A percentile compares a stretch with the other conserved stretches of the same genome.
phyloP scores from a whole-genome alignment of 2,113 vertebrate genomes.

The Meriones unguiculatus region DNA sequence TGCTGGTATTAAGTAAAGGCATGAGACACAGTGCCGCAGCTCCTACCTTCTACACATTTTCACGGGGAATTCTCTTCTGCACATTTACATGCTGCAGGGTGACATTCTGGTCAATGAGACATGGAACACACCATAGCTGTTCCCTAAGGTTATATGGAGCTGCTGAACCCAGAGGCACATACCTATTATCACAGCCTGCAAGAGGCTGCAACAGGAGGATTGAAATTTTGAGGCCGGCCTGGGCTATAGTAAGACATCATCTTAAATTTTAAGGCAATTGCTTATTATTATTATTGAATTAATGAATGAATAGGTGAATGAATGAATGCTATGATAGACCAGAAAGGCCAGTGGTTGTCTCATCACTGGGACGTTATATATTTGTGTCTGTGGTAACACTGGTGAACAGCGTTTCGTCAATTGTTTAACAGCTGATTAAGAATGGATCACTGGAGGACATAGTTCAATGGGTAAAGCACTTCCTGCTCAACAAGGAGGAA shows the following conservation, averaged over 20 bases:
- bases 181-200: not conserved
- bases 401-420: not conserved
- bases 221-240: not conserved
- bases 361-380: no score
- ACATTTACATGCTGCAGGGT: not conserved
- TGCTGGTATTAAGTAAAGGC: not conserved
- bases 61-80: not conserved
- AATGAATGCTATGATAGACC: not conserved
- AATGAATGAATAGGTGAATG: no score
- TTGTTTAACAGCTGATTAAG: not conserved
- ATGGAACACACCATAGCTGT: fast-evolving
- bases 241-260: not conserved
- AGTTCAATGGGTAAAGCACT: no score
- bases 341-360: not conserved
- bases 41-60: not conserved
- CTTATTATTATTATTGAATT: not conserved
- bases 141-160: not conserved
- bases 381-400: not conserved
- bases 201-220: not conserved
- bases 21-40: not conserved
- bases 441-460: not conserved
- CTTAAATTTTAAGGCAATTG: not conserved
- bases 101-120: not conserved
- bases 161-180: no score
- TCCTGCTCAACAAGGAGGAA: not conserved